A percentile compares a stretch with the other conserved stretches of the same genome.
Evolutionary conservation across 2,113 vertebrate genomes (phyloP).

Genomic region (Naja naja): DNA sequence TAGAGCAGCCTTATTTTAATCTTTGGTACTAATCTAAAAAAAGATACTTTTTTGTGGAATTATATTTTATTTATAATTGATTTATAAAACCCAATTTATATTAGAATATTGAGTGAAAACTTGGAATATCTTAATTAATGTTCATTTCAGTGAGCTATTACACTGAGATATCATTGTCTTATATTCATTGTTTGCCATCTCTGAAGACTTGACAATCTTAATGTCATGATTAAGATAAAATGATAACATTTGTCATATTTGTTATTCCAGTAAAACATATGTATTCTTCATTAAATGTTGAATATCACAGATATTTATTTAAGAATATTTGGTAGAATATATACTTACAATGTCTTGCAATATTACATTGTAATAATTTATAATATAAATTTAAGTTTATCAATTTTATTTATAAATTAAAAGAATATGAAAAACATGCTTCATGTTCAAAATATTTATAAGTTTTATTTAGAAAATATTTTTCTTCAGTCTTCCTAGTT

Average conservation of each 20-base stretch:
- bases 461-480: not conserved
- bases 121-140: not conserved
- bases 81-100: not conserved
- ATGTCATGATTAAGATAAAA: not conserved
- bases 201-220: not conserved
- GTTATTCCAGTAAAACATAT: not conserved
- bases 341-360: not conserved
- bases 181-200: not conserved
- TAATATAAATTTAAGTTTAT: not conserved
- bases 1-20: not conserved
- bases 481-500: not conserved
- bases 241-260: not conserved
- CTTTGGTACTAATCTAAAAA: not conserved
- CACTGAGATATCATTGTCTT: not conserved
- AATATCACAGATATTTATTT: not conserved
- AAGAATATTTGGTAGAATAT: not conserved
- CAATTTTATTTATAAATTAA: not conserved
- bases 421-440: not conserved
- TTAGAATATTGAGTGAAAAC: not conserved
- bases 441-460: not conserved
- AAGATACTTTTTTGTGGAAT: not conserved
- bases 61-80: not conserved
- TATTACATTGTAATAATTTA: not conserved
- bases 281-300: not conserved
- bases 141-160: not conserved